These are phyloP conservation scores for Drosophila lowei DNA, from an alignment of 1,140 invertebrate genomes.

Conservation along the genomic window DNA sequence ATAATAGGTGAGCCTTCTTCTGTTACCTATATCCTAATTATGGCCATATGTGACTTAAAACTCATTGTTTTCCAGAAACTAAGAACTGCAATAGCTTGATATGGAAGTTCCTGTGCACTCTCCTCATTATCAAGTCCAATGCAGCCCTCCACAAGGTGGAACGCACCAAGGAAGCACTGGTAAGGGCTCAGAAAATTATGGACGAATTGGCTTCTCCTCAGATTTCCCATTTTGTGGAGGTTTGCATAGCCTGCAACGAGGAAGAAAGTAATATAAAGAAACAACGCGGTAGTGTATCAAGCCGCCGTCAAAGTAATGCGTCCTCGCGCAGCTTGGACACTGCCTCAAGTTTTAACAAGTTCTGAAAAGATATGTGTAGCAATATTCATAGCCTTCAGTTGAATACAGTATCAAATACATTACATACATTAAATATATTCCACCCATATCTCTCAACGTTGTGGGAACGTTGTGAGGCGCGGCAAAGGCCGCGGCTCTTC, in stretches of 20 bases:
- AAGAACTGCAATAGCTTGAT: conserved; percentile 65
- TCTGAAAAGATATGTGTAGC: no score
- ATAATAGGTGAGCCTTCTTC: conserved; percentile 32
- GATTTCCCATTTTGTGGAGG: conserved; percentile 44
- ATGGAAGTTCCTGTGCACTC: conserved; percentile 58
- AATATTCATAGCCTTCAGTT: no score
- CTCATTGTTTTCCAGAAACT: conserved; percentile 36
- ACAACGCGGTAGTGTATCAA: conserved; percentile 4
- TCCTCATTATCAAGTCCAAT: conserved; percentile 64
- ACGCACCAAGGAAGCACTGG: conserved; percentile 45
- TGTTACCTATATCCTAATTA: background rate
- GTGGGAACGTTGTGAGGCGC: no score
- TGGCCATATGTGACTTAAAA: no score
- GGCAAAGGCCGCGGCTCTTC: no score
- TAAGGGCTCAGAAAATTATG: conserved; percentile 15
- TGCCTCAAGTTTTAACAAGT: no score
- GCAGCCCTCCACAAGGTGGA: conserved; percentile 67
- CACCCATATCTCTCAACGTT: no score
- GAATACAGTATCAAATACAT: no score
- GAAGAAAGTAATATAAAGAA: conserved; percentile 43
- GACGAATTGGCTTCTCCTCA: background rate
- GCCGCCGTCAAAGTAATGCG: conserved; percentile 1
- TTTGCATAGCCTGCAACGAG: conserved; percentile 53
- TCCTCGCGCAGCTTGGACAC: no score
- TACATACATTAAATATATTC: no score